Evolutionary conservation across 2,888 invertebrate genomes (phyloP).

Genomic region (Reticulitermes lucifugus): DNA sequence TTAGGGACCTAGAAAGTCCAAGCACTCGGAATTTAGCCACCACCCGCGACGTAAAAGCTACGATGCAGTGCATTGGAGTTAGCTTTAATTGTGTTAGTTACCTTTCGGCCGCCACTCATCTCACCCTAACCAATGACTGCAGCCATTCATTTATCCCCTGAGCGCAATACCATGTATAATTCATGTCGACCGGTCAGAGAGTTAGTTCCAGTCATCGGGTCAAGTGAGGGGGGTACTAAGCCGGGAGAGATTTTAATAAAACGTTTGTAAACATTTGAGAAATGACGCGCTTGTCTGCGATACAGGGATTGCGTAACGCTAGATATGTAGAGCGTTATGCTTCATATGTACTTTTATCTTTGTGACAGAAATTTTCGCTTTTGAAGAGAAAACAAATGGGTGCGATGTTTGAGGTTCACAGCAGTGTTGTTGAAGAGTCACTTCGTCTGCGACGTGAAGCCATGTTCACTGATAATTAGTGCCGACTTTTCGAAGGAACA

Average conservation of each 20-base stretch:
- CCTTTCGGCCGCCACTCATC: conserved; percentile 30
- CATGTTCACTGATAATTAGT: too few species aligned
- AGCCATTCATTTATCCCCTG: conserved; percentile 46
- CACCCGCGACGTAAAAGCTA: background rate
- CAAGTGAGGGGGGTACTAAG: background rate
- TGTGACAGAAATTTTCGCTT: background rate
- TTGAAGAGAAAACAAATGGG: too few species aligned
- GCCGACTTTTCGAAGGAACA: too few species aligned
- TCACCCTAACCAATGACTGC: conserved; percentile 37
- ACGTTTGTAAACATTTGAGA: conserved; percentile 25
- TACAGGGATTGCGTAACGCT: background rate
- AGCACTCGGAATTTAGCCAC: conserved; percentile 20
- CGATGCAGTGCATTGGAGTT: conserved; percentile 38
- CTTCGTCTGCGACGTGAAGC: too few species aligned
- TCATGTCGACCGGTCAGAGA: conserved; percentile 33
- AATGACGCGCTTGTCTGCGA: background rate
- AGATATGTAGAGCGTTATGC: background rate
- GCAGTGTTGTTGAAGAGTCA: too few species aligned
- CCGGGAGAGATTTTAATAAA: conserved; percentile 33
- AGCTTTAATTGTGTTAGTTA: conserved; percentile 45
- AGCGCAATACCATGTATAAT: conserved; percentile 47
- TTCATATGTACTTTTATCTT: conserved; percentile 4
- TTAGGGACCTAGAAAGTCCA: background rate
- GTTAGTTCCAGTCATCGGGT: background rate
- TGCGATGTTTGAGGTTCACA: too few species aligned